A percentile compares a stretch with the other conserved stretches of the same genome.
Conservation (phyloP, 2,888 invertebrate species). For the Agrotis clavis region DNA sequence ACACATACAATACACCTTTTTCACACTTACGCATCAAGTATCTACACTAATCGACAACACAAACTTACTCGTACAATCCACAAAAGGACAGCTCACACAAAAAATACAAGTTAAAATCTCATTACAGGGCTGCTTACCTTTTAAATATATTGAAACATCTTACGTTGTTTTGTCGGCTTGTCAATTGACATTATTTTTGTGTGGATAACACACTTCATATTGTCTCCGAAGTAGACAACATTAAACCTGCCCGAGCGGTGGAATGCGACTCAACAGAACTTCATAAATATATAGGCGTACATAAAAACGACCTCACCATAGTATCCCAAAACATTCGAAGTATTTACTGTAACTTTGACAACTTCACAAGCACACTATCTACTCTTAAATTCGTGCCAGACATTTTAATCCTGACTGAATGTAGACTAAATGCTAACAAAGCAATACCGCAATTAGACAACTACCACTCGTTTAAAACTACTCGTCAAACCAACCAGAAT, state of each 20-base stretch:
- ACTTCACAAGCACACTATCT: neutral
- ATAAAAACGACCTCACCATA: conserved; percentile 14
- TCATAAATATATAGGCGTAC: neutral
- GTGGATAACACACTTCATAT: conserved; percentile 1
- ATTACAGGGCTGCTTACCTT: too few relatives aligned
- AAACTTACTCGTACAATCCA: too few relatives aligned
- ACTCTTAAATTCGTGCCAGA: conserved; percentile 2
- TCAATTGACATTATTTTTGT: neutral
- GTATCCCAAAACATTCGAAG: conserved; percentile 16
- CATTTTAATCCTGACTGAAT: conserved; percentile 14
- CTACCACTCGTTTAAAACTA: conserved; percentile 1
- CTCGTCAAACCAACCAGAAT: neutral
- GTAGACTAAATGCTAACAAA: conserved; percentile 9
- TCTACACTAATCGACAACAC: too few relatives aligned
- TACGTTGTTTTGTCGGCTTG: neutral
- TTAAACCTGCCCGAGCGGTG: conserved; percentile 3
- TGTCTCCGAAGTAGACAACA: conserved; percentile 12
- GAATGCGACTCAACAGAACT: conserved; percentile 10
- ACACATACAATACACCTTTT: too few relatives aligned
- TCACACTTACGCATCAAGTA: too few relatives aligned
- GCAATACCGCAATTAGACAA: neutral
- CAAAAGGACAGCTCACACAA: too few relatives aligned
- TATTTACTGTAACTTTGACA: conserved; percentile 9
- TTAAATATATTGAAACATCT: too few relatives aligned
- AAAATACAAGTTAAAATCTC: too few relatives aligned